Conservation (phyloP, 2,888 invertebrate genomes). For the Drosophila atripex region DNA sequence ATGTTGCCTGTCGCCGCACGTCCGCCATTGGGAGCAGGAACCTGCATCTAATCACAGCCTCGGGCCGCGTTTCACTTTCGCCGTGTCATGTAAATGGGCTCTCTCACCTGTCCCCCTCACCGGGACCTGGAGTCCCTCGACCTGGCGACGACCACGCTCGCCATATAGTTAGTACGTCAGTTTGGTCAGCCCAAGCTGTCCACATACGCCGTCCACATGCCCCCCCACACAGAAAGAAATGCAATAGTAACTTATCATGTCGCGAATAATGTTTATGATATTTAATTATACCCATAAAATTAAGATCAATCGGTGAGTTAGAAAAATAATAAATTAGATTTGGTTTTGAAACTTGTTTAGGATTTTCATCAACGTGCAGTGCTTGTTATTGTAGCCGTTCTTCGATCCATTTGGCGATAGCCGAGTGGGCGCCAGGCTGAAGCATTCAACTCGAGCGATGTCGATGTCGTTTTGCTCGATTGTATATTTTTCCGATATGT, state of each 20-base stretch:
- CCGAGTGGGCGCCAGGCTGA: conserved; percentile 57
- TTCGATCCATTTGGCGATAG: conserved; percentile 39
- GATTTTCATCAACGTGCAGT: conserved; percentile 23
- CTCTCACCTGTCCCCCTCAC: conserved; percentile 53
- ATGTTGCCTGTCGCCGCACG: conserved; percentile 65
- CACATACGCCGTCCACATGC: conserved; percentile 48
- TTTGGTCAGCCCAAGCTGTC: conserved; percentile 42
- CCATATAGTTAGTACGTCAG: conserved; percentile 19
- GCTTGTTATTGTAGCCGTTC: conserved; percentile 30
- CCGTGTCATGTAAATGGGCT: conserved; percentile 73
- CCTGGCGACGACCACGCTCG: conserved; percentile 39
- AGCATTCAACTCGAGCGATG: conserved; percentile 47
- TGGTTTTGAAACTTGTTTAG: background rate
- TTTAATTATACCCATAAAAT: conserved; percentile 1
- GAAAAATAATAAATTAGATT: background rate
- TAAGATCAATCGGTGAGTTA: background rate
- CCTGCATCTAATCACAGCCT: conserved; percentile 66
- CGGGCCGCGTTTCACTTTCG: conserved; percentile 68
- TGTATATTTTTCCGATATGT: conserved; percentile 23
- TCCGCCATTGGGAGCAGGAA: conserved; percentile 44
- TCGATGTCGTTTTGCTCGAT: conserved; percentile 41
- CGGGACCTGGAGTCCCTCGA: conserved; percentile 5
- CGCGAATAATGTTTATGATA: background rate
- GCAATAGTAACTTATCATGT: background rate
- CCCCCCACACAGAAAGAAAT: conserved; percentile 22